These are phyloP conservation scores for Suricata suricatta DNA, from an alignment of 2,113 vertebrate genomes.

Conservation along the genomic window DNA sequence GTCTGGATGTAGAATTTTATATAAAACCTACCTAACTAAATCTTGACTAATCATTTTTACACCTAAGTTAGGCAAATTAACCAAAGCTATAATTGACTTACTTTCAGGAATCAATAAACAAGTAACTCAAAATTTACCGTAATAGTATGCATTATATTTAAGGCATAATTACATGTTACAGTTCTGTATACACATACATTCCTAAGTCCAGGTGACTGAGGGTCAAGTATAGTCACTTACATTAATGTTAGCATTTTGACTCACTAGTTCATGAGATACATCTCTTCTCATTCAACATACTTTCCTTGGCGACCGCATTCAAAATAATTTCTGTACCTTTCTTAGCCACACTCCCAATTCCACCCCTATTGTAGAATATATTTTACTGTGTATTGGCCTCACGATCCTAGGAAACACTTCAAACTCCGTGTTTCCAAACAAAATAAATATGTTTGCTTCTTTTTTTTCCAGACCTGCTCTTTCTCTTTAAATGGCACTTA, in stretches of 20 bases:
- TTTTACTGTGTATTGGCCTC: neutral
- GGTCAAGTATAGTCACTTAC: neutral
- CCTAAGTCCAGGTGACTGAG: neutral
- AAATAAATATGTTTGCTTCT: neutral
- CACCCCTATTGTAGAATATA: neutral
- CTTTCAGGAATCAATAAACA: conserved; percentile 2
- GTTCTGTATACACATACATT: neutral
- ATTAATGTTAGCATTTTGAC: neutral
- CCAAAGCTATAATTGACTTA: neutral
- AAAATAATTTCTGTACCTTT: neutral
- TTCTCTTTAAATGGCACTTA: neutral
- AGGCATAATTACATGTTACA: neutral
- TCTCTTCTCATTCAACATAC: neutral
- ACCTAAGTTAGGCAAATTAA: conserved; percentile 12
- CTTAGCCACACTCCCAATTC: neutral
- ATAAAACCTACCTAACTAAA: neutral
- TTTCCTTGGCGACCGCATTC: neutral
- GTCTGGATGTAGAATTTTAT: neutral
- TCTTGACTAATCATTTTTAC: neutral
- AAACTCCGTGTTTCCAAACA: conserved; percentile 8
- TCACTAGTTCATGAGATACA: neutral
- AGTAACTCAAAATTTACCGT: neutral
- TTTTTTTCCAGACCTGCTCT: neutral
- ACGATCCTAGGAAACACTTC: neutral
- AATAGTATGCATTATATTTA: neutral